Evolutionary conservation across 2,113 vertebrate species (phyloP), one percentile per base, ranked within the genome.

Genomic region (Myotis brandtii): DNA sequence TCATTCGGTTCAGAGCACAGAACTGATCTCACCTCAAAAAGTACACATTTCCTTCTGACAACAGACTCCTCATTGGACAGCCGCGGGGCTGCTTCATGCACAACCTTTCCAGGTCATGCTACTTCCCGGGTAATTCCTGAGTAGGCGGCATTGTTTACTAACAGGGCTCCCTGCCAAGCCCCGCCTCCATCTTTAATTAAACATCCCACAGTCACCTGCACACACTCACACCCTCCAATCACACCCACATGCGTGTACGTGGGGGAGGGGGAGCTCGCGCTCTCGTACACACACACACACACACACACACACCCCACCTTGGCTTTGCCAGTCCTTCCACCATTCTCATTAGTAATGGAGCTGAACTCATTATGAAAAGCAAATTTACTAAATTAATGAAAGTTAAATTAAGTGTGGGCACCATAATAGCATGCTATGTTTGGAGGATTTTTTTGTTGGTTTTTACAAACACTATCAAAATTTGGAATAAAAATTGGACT

Each of bases 1-100:
- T 99, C 99, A 99, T 98, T 98, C 97, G 98, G 98, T 99, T 99
- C 99, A 99, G 98, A 99, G 99, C 98, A 99, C 99, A 99, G 98
- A 99, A 99, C 99, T 97, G 98, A 99, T 99, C 99, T 99, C 99
- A 99, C 99, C 99, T 99, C 98, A 98, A 98, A 99, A 99, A 99
- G 98, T 98, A 99, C 98, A 98, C 98, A 89, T 99, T 99, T 99
- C 98, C 98, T 98, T 98, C 98, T 98, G 99, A 99, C 99, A 99
- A 99, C 98, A 98, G 98, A 98, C 96, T 98, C 98, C 98, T 99
- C 99, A 98, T 98, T 98, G 98, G 99, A 98, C 99, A 98, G 98
- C 97, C 86, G 97, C 98, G 96, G 95, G 97, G 97, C 97, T 90
- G 94, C 98, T 98, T 99, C 97, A 91, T 81, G 95, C 96, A 98